Conservation (phyloP, 2,888 invertebrate genomes). For the Cyclophora albipunctata region DNA sequence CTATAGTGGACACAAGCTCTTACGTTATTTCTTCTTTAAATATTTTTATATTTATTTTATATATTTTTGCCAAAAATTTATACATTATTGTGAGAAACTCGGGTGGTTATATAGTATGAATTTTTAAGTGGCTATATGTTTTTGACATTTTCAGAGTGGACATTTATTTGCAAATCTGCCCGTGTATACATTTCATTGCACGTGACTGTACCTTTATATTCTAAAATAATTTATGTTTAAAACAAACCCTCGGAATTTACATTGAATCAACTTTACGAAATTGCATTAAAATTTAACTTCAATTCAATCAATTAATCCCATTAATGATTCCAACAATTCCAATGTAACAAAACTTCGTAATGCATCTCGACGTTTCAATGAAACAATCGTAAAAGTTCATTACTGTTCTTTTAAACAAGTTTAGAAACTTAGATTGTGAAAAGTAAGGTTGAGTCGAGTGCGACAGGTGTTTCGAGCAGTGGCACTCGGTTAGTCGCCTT, state of each 20-base stretch:
- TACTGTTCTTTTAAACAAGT: conserved; percentile 24
- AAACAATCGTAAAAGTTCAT: conserved; percentile 15
- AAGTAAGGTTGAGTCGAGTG: conserved; percentile 29
- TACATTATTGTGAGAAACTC: too few species aligned
- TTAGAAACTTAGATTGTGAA: conserved; percentile 13
- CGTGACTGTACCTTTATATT: too few species aligned
- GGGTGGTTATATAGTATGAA: too few species aligned
- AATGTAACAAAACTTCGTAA: too few species aligned
- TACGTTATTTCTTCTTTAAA: background rate
- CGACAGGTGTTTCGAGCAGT: conserved; percentile 32
- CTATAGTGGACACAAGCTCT: background rate
- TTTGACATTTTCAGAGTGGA: too few species aligned
- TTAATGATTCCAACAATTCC: too few species aligned
- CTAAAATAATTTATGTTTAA: conserved; percentile 3
- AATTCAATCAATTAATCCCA: too few species aligned
- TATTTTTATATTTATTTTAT: too few species aligned
- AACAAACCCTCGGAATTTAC: background rate
- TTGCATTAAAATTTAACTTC: conserved; percentile 9
- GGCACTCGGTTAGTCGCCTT: conserved; percentile 6
- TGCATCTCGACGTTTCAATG: background rate
- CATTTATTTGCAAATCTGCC: too few species aligned
- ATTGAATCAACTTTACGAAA: background rate
- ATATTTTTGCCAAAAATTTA: too few species aligned
- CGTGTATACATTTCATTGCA: too few species aligned
- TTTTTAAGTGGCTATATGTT: too few species aligned